phyloP scores from a whole-genome alignment of 2,888 invertebrate species.

The Protonemura montana region DNA sequence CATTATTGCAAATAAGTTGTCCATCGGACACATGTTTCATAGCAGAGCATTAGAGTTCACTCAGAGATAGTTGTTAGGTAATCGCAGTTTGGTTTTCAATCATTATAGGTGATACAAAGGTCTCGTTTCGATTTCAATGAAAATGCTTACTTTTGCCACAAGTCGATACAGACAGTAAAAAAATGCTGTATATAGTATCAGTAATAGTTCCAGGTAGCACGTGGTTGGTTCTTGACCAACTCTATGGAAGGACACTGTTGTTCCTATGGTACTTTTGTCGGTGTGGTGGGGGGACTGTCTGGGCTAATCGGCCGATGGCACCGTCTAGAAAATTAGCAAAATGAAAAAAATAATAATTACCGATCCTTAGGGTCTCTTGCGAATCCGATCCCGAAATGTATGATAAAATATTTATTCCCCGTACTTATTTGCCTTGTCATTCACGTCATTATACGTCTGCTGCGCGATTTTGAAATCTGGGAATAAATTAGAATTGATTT shows the following conservation, averaged over 20 bases:
- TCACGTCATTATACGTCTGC: neutral
- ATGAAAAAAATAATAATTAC: neutral
- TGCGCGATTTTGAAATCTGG: neutral
- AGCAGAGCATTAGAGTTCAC: neutral
- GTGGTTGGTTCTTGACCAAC: neutral
- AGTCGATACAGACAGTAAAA: neutral
- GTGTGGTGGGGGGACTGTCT: too few relatives aligned
- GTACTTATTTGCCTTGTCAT: neutral
- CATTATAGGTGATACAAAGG: neutral
- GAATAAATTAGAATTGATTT: neutral
- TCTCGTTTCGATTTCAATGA: neutral
- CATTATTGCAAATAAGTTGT: neutral
- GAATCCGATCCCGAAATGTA: conserved; percentile 7
- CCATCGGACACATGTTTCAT: conserved; percentile 4
- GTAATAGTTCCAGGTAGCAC: too few relatives aligned
- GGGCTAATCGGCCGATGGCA: neutral
- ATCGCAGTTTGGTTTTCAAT: conserved; percentile 7
- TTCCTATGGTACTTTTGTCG: neutral
- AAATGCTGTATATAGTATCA: neutral
- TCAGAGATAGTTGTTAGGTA: conserved; percentile 32
- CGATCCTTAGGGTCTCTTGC: neutral
- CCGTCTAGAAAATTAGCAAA: neutral
- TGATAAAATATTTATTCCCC: neutral
- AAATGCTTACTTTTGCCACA: neutral
- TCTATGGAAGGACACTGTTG: neutral